Conservation (phyloP, 2,113 vertebrate genomes). For the Catharus fuscescens region DNA sequence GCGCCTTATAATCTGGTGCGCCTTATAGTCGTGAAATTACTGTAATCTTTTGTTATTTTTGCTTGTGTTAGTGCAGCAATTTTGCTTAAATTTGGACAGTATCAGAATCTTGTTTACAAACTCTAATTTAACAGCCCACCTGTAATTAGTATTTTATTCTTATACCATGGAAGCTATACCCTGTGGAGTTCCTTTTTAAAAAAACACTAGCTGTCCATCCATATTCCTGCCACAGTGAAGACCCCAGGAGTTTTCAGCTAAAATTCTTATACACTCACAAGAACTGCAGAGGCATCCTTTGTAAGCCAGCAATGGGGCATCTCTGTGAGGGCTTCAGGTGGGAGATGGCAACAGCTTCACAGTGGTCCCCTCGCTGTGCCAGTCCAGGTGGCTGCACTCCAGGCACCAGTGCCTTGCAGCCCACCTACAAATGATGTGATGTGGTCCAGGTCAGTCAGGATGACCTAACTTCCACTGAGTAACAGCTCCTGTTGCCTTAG, state of each 20-base stretch:
- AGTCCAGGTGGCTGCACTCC: neutral
- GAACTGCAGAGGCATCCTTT: neutral
- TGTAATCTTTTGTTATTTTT: neutral
- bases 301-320: neutral
- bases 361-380: fast-evolving
- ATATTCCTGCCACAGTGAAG: neutral
- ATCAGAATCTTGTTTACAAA: neutral
- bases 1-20: too few species aligned
- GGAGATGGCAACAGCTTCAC: neutral
- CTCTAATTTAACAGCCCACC: neutral
- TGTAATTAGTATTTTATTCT: neutral
- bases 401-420: neutral
- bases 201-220: neutral
- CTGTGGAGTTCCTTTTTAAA: neutral
- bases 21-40: too few species aligned
- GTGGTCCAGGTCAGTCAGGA: neutral
- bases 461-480: neutral
- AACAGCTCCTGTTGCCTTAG: neutral
- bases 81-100: neutral
- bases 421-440: neutral
- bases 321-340: neutral
- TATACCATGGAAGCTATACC: neutral
- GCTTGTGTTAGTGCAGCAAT: neutral
- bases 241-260: neutral
- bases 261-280: neutral